phyloP scores from a whole-genome alignment of 2,797 vertebrate species.

The Alfaro cultratus region DNA sequence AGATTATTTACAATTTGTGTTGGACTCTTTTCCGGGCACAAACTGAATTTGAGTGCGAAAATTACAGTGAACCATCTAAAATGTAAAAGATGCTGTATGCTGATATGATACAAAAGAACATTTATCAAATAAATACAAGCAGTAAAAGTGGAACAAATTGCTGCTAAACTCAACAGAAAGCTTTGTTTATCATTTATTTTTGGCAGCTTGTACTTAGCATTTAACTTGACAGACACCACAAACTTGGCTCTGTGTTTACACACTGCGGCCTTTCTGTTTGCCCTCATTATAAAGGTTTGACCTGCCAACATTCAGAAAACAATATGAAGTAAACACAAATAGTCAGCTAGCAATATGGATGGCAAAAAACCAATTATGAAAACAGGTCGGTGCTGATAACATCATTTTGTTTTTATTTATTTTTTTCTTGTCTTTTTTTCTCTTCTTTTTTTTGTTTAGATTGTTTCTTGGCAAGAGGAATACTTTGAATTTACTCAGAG shows the following conservation, averaged over 20 bases:
- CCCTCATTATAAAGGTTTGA: constrained; percentile 64
- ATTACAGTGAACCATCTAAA: background rate
- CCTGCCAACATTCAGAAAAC: constrained; percentile 50
- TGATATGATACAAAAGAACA: background rate
- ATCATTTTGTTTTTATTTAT: constrained; percentile 48
- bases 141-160: constrained; percentile 17
- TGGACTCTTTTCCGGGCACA: background rate
- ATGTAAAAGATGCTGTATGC: background rate
- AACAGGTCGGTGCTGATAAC: constrained; percentile 50
- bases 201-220: constrained; percentile 31
- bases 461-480: constrained; percentile 53
- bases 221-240: constrained; percentile 40
- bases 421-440: background rate
- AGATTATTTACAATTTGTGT: background rate
- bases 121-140: constrained; percentile 19
- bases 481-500: constrained; percentile 55
- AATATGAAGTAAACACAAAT: constrained; percentile 58
- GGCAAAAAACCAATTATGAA: constrained; percentile 55
- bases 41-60: background rate
- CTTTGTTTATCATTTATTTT: constrained; percentile 39
- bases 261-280: constrained; percentile 38
- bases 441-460: background rate
- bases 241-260: constrained; percentile 36
- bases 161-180: constrained; percentile 25
- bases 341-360: constrained; percentile 41